Evolutionary conservation across 2,888 invertebrate genomes (phyloP).

Genomic region (Graphium colonna): DNA sequence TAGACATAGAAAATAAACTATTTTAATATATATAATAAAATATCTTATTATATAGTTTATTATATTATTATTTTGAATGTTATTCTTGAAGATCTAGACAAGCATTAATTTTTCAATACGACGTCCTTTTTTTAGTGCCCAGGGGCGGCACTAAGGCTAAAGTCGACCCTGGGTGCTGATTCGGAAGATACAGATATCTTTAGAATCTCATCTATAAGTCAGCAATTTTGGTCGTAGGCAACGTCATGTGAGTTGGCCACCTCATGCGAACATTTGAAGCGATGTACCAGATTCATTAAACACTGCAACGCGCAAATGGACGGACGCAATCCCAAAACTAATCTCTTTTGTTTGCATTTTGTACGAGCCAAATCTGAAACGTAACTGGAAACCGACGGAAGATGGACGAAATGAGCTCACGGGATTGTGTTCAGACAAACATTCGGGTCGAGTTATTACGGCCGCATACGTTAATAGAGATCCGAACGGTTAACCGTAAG

Average conservation of each 20-base stretch:
- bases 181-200: no score
- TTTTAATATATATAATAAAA: no score
- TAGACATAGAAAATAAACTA: no score
- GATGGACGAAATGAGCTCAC: conserved; percentile 36
- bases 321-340: conserved; percentile 56
- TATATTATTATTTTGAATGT: no score
- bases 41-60: no score
- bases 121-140: no score
- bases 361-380: conserved; percentile 52
- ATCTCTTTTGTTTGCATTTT: conserved; percentile 66
- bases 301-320: conserved; percentile 43
- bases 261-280: conserved; percentile 27
- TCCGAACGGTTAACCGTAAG: conserved; percentile 8
- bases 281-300: conserved; percentile 50
- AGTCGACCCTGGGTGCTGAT: no score
- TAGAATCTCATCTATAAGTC: neutral
- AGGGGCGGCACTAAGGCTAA: no score
- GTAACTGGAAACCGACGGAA: conserved; percentile 42
- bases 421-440: conserved; percentile 20
- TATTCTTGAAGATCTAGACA: no score
- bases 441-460: conserved; percentile 17
- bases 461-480: conserved; percentile 3
- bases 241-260: neutral
- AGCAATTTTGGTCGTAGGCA: neutral
- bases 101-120: no score